These are phyloP conservation scores for Psittacara wagleri DNA, from an alignment of 2,113 vertebrate genomes.

Conservation along the genomic window DNA sequence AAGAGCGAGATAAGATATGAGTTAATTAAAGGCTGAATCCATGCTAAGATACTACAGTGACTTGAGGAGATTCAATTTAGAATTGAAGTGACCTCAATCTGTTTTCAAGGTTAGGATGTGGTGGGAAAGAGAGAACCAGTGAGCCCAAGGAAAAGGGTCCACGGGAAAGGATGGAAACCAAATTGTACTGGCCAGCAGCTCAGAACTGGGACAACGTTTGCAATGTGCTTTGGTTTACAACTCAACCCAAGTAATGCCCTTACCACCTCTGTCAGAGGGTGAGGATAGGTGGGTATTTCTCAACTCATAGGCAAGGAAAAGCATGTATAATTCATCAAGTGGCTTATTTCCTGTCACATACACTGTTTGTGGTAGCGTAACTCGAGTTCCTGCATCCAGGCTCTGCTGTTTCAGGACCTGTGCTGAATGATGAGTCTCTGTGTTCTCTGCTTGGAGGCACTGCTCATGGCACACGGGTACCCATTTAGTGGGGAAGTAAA, in stretches of 20 bases:
- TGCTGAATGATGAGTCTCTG: neutral
- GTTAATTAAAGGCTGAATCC: neutral
- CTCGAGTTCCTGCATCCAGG: accelerated
- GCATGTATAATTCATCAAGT: accelerated
- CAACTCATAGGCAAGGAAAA: neutral
- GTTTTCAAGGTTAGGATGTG: neutral
- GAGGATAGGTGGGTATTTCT: neutral
- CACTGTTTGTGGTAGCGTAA: accelerated
- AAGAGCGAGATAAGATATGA: neutral
- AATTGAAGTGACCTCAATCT: neutral
- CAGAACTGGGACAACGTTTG: neutral
- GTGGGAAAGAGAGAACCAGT: neutral
- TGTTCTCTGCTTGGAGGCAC: neutral
- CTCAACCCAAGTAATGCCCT: too few relatives aligned
- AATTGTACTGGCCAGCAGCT: accelerated
- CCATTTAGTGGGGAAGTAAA: accelerated
- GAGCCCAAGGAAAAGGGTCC: neutral
- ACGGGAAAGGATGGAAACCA: neutral
- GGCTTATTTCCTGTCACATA: neutral
- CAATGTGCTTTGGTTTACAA: neutral
- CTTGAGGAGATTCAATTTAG: accelerated
- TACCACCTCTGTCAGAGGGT: neutral
- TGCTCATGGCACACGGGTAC: accelerated
- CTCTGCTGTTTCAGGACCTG: neutral
- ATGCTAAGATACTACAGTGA: accelerated